Evolutionary conservation across 2,888 invertebrate genomes (phyloP), one percentile per base, ranked within the genome.

Genomic region (Pollenia labialis): DNA sequence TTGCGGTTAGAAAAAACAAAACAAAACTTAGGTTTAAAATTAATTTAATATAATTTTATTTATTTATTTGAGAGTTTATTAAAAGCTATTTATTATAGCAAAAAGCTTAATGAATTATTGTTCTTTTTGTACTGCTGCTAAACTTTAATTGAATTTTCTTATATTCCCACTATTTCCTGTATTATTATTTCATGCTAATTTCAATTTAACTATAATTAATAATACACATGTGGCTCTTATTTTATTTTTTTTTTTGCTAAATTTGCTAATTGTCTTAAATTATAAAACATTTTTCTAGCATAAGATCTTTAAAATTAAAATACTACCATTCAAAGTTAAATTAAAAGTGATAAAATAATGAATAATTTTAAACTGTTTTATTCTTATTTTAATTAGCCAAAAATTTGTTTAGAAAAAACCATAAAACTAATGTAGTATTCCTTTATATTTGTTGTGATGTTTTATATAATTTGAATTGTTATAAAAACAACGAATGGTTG

Each of bases 101-200:
- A 32, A 62, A 62, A 62, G 3, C 8, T 11, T 16, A 23, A 52
- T 52, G 42, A 52, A 52, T 76, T 76, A 76, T 64, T 54, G 14
- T 64, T 76, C 44, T 62, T 60, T 56, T 56, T 71, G n/a, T 32
- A 32, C 32, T 32, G 32, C n/a, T 71, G 54, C 14, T 69, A 54
- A 42, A 54, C 11, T 52, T 40, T 52, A 71, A 54, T 54, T 54
- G 18, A 52, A 52, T 69, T 18, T 62, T 4, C 14, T 14, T 6
- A 18, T 42, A 52, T 40, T 54, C 64, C 64, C 64, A 52, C n/a
- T 42, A 64, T 14, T 64, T 64, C 54, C 64, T 42, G 16, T 64
- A 50, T 62, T 50, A 16, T 16, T 42, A 32, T 74, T 54, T 54
- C 14, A 76, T 76, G 52, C n/a, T 76, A 52, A 14, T 76, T 75